phyloP scores from a whole-genome alignment of 92 coral and sea anemone genomes.

The Palythoa grandis region DNA sequence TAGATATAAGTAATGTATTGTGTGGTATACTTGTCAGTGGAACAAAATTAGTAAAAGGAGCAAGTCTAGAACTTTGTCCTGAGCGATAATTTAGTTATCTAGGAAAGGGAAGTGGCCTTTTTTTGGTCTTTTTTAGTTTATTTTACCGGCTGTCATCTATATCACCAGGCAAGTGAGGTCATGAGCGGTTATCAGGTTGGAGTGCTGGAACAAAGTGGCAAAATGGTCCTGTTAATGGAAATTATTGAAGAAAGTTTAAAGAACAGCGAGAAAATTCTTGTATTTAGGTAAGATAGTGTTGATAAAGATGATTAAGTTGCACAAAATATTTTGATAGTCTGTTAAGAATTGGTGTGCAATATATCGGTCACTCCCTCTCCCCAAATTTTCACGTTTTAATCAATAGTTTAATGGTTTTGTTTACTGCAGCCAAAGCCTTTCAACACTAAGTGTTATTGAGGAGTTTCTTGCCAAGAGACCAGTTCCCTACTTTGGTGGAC shows the following conservation, averaged over 20 bases:
- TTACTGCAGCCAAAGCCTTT: slow-evolving; percentile 85
- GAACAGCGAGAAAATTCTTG: slow-evolving; percentile 76
- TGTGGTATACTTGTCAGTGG: no score
- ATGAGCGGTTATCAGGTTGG: slow-evolving; percentile 79
- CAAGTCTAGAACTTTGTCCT: no score
- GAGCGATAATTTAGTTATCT: no score
- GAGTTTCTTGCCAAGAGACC: slow-evolving; percentile 81
- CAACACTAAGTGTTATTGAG: slow-evolving; percentile 90
- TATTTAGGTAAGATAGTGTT: slow-evolving; percentile 71
- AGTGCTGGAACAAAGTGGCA: slow-evolving; percentile 85
- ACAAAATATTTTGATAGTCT: no score
- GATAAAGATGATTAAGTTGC: not conserved
- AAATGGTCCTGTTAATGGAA: slow-evolving; percentile 85
- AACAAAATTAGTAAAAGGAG: no score
- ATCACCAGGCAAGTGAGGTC: slow-evolving; percentile 77
- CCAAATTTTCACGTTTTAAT: not conserved
- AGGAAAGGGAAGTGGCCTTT: no score
- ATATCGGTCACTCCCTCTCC: no score
- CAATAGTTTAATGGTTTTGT: not conserved
- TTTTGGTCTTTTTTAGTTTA: no score
- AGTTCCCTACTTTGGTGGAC: slow-evolving; percentile 81
- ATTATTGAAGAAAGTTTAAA: slow-evolving; percentile 81
- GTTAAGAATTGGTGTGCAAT: no score
- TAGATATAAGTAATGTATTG: no score
- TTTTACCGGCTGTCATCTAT: not conserved